Percentiles rank a stretch among this genome's conserved stretches.
Evolutionary conservation across 2,797 vertebrate species (phyloP).

Genomic region (Paratrypauchen microcephalus): DNA sequence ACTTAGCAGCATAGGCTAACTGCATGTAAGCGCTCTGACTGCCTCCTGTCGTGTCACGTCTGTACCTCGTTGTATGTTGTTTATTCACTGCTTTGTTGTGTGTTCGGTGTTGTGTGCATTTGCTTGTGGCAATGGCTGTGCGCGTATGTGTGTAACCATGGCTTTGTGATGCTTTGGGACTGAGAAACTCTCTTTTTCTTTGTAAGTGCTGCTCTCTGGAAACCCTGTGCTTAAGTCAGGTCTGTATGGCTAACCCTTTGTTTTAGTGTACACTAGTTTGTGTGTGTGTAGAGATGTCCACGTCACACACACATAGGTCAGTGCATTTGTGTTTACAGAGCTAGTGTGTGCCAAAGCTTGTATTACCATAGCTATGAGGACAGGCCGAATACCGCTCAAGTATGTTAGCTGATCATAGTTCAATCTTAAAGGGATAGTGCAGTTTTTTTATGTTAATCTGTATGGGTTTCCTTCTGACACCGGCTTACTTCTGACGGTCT

Average conservation of each 20-base stretch:
- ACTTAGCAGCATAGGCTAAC: neutral
- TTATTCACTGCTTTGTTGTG: slow-evolving; percentile 36
- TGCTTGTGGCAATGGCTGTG: slow-evolving; percentile 19
- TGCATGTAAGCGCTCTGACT: slow-evolving; percentile 19
- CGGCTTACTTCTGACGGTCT: too few relatives aligned
- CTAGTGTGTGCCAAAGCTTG: slow-evolving; percentile 48
- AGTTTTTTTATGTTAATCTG: too few relatives aligned
- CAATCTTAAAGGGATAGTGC: too few relatives aligned
- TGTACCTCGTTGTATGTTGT: slow-evolving; percentile 27
- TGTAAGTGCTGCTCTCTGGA: slow-evolving; percentile 82
- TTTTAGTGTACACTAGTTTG: slow-evolving; percentile 47
- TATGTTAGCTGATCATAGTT: neutral
- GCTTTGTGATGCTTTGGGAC: slow-evolving; percentile 68
- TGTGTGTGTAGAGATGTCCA: slow-evolving; percentile 48
- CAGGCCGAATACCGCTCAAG: slow-evolving; percentile 4
- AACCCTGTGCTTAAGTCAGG: slow-evolving; percentile 82
- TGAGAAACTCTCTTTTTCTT: slow-evolving; percentile 76
- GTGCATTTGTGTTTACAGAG: slow-evolving; percentile 51
- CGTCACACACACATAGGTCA: slow-evolving; percentile 39
- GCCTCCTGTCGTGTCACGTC: slow-evolving; percentile 14
- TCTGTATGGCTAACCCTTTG: slow-evolving; percentile 78
- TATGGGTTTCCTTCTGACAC: too few relatives aligned
- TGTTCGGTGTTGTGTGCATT: slow-evolving; percentile 37
- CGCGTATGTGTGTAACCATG: slow-evolving; percentile 36
- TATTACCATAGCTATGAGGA: slow-evolving; percentile 61